These are phyloP conservation scores for Pica pica DNA, from an alignment of 2,113 vertebrate species.

Conservation along the genomic window DNA sequence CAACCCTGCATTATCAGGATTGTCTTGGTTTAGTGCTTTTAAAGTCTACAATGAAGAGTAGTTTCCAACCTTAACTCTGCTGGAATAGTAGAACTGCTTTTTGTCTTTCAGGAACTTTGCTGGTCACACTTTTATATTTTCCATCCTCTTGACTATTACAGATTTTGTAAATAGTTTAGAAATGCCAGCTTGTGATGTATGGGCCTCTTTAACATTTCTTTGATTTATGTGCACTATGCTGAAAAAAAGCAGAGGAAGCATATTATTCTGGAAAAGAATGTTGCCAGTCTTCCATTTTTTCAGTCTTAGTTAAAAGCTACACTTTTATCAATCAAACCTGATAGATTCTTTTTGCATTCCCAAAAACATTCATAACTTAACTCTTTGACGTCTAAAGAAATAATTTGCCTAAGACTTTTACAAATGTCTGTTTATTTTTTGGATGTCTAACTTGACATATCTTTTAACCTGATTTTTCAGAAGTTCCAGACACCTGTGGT, in stretches of 20 bases:
- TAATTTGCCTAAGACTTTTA: neutral
- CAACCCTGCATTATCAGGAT: constrained; percentile 53
- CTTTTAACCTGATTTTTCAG: neutral
- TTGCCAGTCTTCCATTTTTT: constrained; percentile 72
- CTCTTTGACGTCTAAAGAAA: constrained; percentile 40
- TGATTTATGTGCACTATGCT: constrained; percentile 80
- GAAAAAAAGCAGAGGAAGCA: constrained; percentile 81
- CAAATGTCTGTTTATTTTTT: neutral
- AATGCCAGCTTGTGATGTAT: constrained; percentile 81
- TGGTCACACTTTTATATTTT: constrained; percentile 40
- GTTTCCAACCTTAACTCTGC: constrained; percentile 72
- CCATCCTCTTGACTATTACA: constrained; percentile 68
- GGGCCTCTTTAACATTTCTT: constrained; percentile 77
- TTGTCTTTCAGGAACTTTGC: constrained; percentile 43
- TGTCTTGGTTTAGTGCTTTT: constrained; percentile 71
- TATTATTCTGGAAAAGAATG: constrained; percentile 77
- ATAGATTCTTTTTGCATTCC: constrained; percentile 62
- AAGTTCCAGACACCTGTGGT: neutral
- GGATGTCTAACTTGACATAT: neutral
- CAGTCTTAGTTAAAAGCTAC: constrained; percentile 70
- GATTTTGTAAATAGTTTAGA: constrained; percentile 77
- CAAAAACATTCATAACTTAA: constrained; percentile 66
- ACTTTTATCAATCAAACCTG: constrained; percentile 78
- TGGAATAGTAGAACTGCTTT: constrained; percentile 37
- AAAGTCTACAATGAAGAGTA: constrained; percentile 25